Conservation (phyloP, 2,797 vertebrate genomes). For the Parotocinclus haroldoi region DNA sequence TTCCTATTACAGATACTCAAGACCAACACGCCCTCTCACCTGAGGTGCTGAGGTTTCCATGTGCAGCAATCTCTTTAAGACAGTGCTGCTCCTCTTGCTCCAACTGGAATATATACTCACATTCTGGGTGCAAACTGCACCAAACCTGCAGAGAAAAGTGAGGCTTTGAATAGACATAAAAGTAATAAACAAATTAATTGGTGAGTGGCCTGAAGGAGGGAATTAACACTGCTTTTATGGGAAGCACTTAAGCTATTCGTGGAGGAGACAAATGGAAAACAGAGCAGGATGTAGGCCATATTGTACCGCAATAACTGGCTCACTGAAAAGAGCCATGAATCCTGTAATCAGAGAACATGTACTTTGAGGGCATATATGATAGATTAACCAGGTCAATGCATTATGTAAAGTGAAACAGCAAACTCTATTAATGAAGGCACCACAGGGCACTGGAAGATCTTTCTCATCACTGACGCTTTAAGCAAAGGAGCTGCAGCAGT, state of each 20-base stretch:
- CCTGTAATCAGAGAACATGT: neutral
- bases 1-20: neutral
- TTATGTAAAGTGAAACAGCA: neutral
- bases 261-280: neutral
- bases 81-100: conserved; percentile 66
- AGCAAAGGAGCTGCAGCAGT: no score
- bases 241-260: neutral
- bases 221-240: neutral
- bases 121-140: conserved; percentile 72
- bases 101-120: conserved; percentile 74
- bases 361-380: neutral
- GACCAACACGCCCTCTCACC: neutral
- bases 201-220: no score
- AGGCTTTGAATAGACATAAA: neutral
- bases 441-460: conserved; percentile 11
- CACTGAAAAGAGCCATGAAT: conserved; percentile 3
- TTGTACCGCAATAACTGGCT: neutral
- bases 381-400: neutral
- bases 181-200: neutral
- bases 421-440: no score
- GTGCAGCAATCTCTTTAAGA: conserved; percentile 60
- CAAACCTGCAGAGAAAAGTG: conserved; percentile 52
- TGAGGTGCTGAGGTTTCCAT: conserved; percentile 48
- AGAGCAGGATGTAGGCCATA: neutral
- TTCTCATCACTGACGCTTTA: conserved; percentile 9